Base-by-base conservation (phyloP, 1,140 invertebrate genomes). In the Temnothorax curvispinosus region DNA sequence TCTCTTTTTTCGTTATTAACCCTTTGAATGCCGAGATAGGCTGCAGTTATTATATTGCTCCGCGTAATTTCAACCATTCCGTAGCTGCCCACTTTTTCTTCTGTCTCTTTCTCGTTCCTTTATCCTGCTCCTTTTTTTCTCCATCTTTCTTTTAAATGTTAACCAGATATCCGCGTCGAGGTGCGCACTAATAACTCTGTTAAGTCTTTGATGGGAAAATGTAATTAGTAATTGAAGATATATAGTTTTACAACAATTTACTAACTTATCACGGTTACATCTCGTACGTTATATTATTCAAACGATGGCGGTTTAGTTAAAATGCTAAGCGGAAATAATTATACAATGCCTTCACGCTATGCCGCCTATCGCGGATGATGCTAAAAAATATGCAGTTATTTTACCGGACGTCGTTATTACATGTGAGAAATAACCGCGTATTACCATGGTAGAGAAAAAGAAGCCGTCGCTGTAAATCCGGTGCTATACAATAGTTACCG, bases 401-500 rank as follows among this genome's bases (percentile, higher is more conserved):
- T 78, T 47, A 85, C 62, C 82, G 82, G 62, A 71, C 56, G 71
- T 88, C 65, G 74, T 85, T 85, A 86, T 47, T 81, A 80, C 32
- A 62, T 78, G 60, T 52, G 58, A 54, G 71, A 58, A 67, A 41
- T 78, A 72, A 58, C 4, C 64, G 9, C 52, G 47, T 69, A 44
- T 27, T 75, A 41, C 38, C 7, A 27, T 13, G 52, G 13, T 11
- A 69, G 47, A 41, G 64, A 75, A 71, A 71, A 80, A 77, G 35
- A 69, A 44, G 35, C 44, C 69, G n/a, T 38, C 44, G 27, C 38
- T 87, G 84, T 91, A 90, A 91, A 91, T 91, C 75, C 69, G 35
- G 15, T 56, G 27, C 84, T 85, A 71, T 69, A 90, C 87, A 87
- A 91, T 91, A 91, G 90, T 91, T 90, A 90, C 87, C 89, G 87